A percentile compares a stretch with the other conserved stretches of the same genome.
Evolutionary conservation across 2,797 vertebrate genomes (phyloP).

Genomic region (Dromococcyx pavoninus): DNA sequence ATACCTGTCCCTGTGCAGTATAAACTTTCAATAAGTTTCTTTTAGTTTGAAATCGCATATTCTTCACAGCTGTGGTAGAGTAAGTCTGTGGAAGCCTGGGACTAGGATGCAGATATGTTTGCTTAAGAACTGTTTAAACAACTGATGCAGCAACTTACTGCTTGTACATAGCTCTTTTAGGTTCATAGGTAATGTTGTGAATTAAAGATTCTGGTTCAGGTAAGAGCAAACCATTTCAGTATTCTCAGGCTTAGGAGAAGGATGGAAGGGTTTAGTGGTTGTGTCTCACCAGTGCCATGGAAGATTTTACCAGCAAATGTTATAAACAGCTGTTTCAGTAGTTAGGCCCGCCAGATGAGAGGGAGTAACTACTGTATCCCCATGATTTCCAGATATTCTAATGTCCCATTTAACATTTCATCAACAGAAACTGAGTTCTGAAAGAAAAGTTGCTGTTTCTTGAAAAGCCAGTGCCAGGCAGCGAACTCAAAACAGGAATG

Average conservation of each 20-base stretch:
- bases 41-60: not conserved
- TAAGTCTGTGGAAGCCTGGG: not conserved
- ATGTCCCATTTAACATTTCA: not conserved
- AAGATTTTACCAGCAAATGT: not conserved
- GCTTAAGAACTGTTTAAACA: not conserved
- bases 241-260: not conserved
- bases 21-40: not conserved
- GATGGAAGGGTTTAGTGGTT: not conserved
- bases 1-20: not conserved
- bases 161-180: not conserved
- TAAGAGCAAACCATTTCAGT: not conserved
- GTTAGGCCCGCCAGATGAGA: not conserved
- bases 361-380: not conserved
- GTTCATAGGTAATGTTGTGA: not conserved
- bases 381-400: not conserved
- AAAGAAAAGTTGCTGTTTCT: not conserved
- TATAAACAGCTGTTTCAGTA: not conserved
- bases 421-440: not conserved
- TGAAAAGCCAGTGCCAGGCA: not conserved
- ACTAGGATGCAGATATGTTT: not conserved
- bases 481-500: not conserved
- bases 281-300: not conserved
- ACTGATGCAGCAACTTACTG: not conserved
- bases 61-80: not conserved
- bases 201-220: not conserved